phyloP scores from a whole-genome alignment of 2,888 invertebrate genomes.

The Muschampia plurimacula region DNA sequence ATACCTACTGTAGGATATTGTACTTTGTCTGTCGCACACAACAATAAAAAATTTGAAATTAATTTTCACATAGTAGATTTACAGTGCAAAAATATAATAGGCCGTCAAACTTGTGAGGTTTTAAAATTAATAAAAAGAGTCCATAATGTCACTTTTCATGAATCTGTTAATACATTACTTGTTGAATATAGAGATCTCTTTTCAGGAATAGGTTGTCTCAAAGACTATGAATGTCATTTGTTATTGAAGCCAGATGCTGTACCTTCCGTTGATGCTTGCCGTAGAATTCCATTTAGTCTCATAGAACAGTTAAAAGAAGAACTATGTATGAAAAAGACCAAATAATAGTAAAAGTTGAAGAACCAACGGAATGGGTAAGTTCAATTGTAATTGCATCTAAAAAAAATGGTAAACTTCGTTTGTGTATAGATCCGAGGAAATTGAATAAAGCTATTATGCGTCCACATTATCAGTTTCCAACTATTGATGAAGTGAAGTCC shows the following conservation, averaged over 20 bases:
- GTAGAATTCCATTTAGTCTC: slow-evolving; percentile 38
- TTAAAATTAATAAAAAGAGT: slow-evolving; percentile 17
- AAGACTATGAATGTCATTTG: slow-evolving; percentile 23
- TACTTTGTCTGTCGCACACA: neutral
- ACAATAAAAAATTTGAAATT: slow-evolving; percentile 2
- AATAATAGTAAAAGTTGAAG: slow-evolving; percentile 39
- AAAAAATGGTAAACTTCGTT: slow-evolving; percentile 41
- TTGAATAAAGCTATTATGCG: slow-evolving; percentile 42
- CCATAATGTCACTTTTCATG: slow-evolving; percentile 12
- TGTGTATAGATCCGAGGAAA: slow-evolving; percentile 45
- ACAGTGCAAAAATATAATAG: slow-evolving; percentile 6
- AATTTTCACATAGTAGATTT: slow-evolving; percentile 21
- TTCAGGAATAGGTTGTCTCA: slow-evolving; percentile 20
- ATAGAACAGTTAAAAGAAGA: slow-evolving; percentile 38
- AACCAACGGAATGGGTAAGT: slow-evolving; percentile 46
- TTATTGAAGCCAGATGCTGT: slow-evolving; percentile 29
- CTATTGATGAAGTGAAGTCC: slow-evolving; percentile 43
- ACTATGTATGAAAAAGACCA: slow-evolving; percentile 30
- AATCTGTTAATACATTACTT: slow-evolving; percentile 4
- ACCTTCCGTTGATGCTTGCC: slow-evolving; percentile 35
- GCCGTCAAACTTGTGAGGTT: slow-evolving; percentile 9
- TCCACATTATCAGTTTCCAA: slow-evolving; percentile 44
- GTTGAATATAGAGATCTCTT: slow-evolving; percentile 20
- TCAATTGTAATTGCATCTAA: slow-evolving; percentile 40
- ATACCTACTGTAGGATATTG: slow-evolving; percentile 30